These are phyloP conservation scores for Petrolisthes cinctipes DNA, from an alignment of 2,888 invertebrate genomes.

Conservation along the genomic window DNA sequence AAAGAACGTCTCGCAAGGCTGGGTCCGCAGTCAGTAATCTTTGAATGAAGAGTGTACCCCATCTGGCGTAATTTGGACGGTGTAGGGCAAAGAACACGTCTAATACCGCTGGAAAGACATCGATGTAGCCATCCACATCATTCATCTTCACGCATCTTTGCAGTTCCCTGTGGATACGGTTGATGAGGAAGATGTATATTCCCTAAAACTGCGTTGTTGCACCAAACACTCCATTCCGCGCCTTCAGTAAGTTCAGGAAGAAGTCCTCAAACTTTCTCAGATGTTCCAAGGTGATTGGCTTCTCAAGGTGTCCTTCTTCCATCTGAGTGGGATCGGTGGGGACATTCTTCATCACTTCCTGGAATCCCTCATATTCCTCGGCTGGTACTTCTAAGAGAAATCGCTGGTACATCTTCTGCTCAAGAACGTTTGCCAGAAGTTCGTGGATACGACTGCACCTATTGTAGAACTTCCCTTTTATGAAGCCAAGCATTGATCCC, in stretches of 20 bases:
- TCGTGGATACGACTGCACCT: constrained; percentile 18
- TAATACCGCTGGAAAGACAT: too few species aligned
- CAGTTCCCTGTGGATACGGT: too few species aligned
- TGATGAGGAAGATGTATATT: too few species aligned
- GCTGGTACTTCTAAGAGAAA: not conserved
- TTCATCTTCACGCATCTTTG: too few species aligned
- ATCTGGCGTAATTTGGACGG: too few species aligned
- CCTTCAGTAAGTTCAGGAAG: constrained; percentile 1
- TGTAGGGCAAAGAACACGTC: too few species aligned
- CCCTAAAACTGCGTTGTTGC: constrained; percentile 4
- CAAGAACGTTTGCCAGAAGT: not conserved
- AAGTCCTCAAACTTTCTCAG: constrained; percentile 21
- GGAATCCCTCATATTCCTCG: not conserved
- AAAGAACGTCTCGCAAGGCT: too few species aligned
- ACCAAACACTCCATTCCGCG: not conserved
- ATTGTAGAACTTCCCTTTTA: constrained; percentile 31
- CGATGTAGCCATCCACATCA: too few species aligned
- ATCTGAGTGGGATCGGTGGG: not conserved
- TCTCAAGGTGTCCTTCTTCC: too few species aligned
- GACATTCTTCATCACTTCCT: not conserved
- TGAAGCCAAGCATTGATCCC: constrained; percentile 19
- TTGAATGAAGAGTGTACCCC: too few species aligned
- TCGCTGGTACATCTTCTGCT: not conserved
- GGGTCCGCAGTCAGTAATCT: too few species aligned
- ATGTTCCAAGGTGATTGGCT: constrained; percentile 3